These are phyloP conservation scores for Poicephalus gulielmi DNA, from an alignment of 2,113 vertebrate species.

Conservation along the genomic window DNA sequence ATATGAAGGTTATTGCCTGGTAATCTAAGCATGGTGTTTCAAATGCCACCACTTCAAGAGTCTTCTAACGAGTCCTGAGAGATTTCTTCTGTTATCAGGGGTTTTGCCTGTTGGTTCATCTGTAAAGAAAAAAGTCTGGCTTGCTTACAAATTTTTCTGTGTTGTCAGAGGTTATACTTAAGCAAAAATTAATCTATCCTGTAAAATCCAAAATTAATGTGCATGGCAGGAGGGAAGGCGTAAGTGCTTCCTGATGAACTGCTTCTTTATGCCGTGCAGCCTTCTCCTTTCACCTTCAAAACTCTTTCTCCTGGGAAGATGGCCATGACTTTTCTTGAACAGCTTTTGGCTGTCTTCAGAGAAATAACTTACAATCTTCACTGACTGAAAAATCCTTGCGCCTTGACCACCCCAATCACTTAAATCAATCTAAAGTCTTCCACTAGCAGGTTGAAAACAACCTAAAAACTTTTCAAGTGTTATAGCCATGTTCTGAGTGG, in stretches of 20 bases:
- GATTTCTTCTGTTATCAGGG: not conserved
- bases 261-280: not conserved
- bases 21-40: not conserved
- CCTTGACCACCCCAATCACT: not conserved
- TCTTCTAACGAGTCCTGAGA: not conserved
- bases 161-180: not conserved
- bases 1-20: not conserved
- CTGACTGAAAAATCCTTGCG: not conserved
- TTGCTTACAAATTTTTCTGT: not conserved
- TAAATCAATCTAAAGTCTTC: not conserved
- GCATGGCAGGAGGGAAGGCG: accelerated
- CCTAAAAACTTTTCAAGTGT: not conserved
- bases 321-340: not conserved
- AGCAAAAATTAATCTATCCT: not conserved
- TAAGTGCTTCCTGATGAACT: not conserved
- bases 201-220: not conserved
- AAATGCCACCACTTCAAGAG: not conserved
- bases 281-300: not conserved
- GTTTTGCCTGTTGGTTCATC: not conserved
- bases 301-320: not conserved
- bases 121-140: not conserved
- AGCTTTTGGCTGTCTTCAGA: not conserved
- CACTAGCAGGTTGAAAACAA: not conserved
- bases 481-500: not conserved
- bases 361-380: not conserved